Percentiles rank a stretch among this genome's conserved stretches.
Conservation (phyloP, 1,140 invertebrate genomes). For the Pseudomyrmex dendroicus region DNA sequence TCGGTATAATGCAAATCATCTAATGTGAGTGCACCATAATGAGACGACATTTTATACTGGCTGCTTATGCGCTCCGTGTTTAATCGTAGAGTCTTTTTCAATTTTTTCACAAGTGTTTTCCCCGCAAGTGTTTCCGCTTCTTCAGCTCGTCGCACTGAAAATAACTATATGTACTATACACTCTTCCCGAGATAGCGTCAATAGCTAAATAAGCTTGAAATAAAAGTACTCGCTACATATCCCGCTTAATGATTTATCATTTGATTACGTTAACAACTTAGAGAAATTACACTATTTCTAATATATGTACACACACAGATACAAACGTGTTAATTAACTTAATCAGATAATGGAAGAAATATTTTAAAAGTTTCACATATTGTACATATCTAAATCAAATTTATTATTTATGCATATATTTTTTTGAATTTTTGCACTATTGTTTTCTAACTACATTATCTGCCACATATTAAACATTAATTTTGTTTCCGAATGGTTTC, state of each 20-base stretch:
- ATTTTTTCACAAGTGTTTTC: slow-evolving; percentile 43
- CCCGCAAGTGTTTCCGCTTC: slow-evolving; percentile 27
- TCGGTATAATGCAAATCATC: slow-evolving; percentile 1
- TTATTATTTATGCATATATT: slow-evolving; percentile 11
- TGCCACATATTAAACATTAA: slow-evolving; percentile 24
- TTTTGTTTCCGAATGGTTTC: slow-evolving; percentile 24
- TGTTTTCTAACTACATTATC: neutral
- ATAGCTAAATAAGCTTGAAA: neutral
- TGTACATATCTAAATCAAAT: neutral
- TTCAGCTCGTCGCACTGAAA: slow-evolving; percentile 12
- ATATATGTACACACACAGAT: too few species aligned
- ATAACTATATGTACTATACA: slow-evolving; percentile 3
- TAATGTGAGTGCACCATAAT: slow-evolving; percentile 52
- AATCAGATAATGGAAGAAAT: neutral
- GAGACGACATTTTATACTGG: slow-evolving; percentile 9
- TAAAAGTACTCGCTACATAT: neutral
- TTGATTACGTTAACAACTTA: neutral
- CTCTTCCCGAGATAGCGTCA: neutral
- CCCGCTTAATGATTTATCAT: neutral
- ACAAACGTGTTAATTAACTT: too few species aligned
- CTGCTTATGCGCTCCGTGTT: slow-evolving; percentile 35
- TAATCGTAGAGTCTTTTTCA: slow-evolving; percentile 39
- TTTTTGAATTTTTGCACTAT: neutral
- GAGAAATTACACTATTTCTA: too few species aligned
- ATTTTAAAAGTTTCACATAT: neutral